phyloP scores from a whole-genome alignment of 2,113 vertebrate genomes.

The Dendropsophus ebraccatus region DNA sequence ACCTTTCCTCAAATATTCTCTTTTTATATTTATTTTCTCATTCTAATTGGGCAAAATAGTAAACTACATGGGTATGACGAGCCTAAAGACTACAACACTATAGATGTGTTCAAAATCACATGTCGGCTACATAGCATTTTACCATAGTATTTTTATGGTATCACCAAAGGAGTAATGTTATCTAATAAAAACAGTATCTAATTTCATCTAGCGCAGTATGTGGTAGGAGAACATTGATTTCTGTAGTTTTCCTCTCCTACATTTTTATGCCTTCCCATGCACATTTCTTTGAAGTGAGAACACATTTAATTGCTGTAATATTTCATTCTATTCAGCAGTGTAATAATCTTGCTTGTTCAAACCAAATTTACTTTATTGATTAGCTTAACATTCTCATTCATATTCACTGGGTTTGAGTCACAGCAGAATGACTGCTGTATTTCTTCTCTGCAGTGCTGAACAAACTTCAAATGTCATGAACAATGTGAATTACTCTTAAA shows the following conservation, averaged over 20 bases:
- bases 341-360: not conserved
- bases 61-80: no score
- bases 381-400: not conserved
- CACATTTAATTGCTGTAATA: slow-evolving; percentile 33
- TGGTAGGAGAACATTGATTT: not conserved
- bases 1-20: no score
- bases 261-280: not conserved
- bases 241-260: not conserved
- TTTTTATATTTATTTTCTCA: no score
- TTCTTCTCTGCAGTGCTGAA: slow-evolving; percentile 1
- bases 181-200: no score
- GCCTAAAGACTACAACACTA: no score
- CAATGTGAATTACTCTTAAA: not conserved
- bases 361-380: slow-evolving; percentile 36
- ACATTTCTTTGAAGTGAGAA: not conserved
- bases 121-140: no score
- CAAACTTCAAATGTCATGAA: not conserved
- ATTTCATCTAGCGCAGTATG: not conserved
- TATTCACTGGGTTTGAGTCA: not conserved
- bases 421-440: not conserved
- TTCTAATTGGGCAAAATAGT: no score
- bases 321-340: slow-evolving; percentile 30
- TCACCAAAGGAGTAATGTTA: no score
- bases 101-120: no score
- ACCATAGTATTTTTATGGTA: no score